A percentile compares a stretch with the other conserved stretches of the same genome.
phyloP scores from a whole-genome alignment of 1,140 invertebrate species.

The Papilio aristodemus region DNA sequence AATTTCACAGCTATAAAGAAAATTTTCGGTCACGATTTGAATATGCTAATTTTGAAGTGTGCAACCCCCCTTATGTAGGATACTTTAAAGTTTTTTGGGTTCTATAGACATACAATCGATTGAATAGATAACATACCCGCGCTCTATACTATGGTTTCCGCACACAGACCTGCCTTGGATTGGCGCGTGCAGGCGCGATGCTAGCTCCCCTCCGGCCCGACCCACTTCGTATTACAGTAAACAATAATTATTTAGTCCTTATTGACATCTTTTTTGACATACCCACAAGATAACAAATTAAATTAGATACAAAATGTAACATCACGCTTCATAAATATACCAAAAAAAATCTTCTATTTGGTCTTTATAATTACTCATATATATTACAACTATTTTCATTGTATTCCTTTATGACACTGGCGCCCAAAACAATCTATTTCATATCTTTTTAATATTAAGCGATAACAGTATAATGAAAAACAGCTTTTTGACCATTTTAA shows the following conservation, averaged over 20 bases:
- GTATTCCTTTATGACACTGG: neutral
- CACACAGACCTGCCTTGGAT: constrained; percentile 68
- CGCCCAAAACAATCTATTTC: neutral
- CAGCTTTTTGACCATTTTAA: neutral
- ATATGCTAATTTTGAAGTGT: too few species aligned
- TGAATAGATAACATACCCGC: constrained; percentile 20
- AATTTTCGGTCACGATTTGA: too few species aligned
- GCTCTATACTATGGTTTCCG: constrained; percentile 48
- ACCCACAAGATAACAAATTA: neutral
- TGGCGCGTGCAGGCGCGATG: constrained; percentile 62
- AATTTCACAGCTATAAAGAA: too few species aligned
- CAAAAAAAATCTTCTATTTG: too few species aligned
- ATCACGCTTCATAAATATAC: too few species aligned
- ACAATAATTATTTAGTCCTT: constrained; percentile 38
- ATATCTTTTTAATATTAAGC: constrained; percentile 1
- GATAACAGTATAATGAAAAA: neutral
- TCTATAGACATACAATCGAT: neutral
- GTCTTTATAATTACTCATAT: too few species aligned
- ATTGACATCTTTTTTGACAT: constrained; percentile 27
- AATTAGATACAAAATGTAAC: neutral
- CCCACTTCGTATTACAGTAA: constrained; percentile 63
- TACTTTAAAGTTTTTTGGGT: too few species aligned
- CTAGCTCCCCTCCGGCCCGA: constrained; percentile 61
- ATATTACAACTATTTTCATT: neutral
- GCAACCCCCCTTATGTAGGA: too few species aligned